These are phyloP conservation scores for Chloroceryle aenea DNA, from an alignment of 2,113 vertebrate genomes.

Conservation along the genomic window DNA sequence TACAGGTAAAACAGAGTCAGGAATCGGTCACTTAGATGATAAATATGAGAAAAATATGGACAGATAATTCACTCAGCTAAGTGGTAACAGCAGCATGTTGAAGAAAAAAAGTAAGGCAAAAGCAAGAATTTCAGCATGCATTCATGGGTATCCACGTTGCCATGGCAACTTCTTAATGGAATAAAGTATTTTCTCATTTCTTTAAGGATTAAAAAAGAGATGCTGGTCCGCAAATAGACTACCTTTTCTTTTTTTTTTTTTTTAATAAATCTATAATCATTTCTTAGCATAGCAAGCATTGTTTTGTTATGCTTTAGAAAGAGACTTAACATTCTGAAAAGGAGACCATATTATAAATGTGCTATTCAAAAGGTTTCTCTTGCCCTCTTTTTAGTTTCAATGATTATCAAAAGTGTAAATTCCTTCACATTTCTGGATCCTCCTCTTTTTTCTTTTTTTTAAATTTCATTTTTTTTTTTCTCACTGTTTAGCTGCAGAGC, in stretches of 20 bases:
- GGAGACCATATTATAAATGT: background rate
- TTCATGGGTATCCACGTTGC: slow-evolving; percentile 64
- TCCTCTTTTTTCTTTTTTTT: too few relatives aligned
- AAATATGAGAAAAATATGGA: background rate
- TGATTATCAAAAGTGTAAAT: background rate
- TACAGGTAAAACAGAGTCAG: background rate
- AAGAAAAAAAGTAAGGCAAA: slow-evolving; percentile 46
- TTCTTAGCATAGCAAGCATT: background rate
- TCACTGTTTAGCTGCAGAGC: background rate
- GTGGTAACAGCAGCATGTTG: background rate
- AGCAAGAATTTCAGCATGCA: slow-evolving; percentile 62
- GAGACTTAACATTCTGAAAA: background rate
- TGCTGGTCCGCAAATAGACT: slow-evolving; percentile 21
- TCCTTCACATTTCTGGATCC: slow-evolving; percentile 15
- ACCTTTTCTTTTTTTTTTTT: slow-evolving; percentile 9
- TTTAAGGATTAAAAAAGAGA: slow-evolving; percentile 22
- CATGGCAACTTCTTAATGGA: slow-evolving; percentile 64
- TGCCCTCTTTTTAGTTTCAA: background rate
- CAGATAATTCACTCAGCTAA: slow-evolving; percentile 12
- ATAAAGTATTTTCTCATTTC: slow-evolving; percentile 63
- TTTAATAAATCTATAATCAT: background rate
- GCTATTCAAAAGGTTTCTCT: background rate
- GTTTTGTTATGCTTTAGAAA: background rate
- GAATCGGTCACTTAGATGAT: background rate
- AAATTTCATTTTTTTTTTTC: background rate